Percentiles rank a stretch among this genome's conserved stretches.
Evolutionary conservation across 2,888 invertebrate genomes (phyloP).

Genomic region (Dorcus hopei): DNA sequence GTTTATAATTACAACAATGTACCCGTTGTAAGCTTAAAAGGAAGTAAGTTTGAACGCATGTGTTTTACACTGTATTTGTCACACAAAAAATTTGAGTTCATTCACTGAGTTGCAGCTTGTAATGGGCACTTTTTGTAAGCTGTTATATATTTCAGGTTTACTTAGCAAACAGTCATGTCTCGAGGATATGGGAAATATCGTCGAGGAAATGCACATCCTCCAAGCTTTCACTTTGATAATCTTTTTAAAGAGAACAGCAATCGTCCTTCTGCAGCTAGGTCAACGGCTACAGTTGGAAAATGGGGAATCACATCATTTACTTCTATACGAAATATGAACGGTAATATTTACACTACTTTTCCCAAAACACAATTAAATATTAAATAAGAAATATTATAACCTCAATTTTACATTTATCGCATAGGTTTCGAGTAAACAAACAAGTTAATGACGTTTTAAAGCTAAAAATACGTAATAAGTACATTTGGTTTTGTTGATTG

Average conservation of each 20-base stretch:
- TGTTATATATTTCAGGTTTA: neutral
- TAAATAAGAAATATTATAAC: neutral
- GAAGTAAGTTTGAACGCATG: neutral
- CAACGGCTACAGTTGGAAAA: constrained; percentile 88
- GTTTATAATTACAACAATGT: constrained; percentile 3
- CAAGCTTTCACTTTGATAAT: constrained; percentile 65
- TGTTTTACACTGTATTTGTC: neutral
- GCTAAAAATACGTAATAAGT: neutral
- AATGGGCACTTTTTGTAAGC: neutral
- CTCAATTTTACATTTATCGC: neutral
- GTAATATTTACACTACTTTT: constrained; percentile 46
- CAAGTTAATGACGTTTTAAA: no score
- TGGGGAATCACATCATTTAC: constrained; percentile 95
- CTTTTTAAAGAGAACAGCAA: constrained; percentile 75
- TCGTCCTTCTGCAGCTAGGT: constrained; percentile 82
- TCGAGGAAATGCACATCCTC: constrained; percentile 45
- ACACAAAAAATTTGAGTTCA: neutral
- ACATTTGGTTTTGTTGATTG: neutral
- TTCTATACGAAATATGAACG: constrained; percentile 78
- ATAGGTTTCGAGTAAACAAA: no score
- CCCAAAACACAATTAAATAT: neutral
- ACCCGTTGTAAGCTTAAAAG: neutral
- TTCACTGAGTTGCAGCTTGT: no score
- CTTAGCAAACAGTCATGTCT: constrained; percentile 40
- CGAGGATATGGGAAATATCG: constrained; percentile 52